These are phyloP conservation scores for Stichopus chloronotus DNA, from an alignment of 35 echinoderm and acorn worm genomes.

Conservation along the genomic window DNA sequence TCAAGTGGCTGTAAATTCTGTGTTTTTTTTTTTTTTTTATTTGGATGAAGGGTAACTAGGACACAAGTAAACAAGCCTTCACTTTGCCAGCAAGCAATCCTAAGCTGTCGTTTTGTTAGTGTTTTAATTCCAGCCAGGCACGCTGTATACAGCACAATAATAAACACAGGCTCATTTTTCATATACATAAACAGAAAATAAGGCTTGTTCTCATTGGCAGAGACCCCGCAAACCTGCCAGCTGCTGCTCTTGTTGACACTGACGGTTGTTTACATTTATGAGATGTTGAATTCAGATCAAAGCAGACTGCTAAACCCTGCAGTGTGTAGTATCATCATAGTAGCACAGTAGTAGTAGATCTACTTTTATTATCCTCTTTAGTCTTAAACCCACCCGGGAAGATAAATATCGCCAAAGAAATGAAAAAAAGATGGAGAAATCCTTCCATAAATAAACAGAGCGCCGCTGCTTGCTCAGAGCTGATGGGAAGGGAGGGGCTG, in stretches of 20 bases:
- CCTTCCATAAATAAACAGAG: conserved; percentile 47
- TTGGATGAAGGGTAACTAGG: conserved; percentile 51
- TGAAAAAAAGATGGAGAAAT: conserved; percentile 38
- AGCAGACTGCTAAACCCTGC: conserved; percentile 7
- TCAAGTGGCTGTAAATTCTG: conserved; percentile 48
- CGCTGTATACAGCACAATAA: conserved; percentile 57
- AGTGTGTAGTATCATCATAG: neutral
- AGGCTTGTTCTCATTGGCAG: conserved; percentile 10
- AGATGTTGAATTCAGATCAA: conserved; percentile 51
- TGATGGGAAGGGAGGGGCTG: conserved; percentile 33
- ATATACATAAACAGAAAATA: conserved; percentile 57
- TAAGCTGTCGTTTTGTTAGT: conserved; percentile 41
- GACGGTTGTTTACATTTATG: conserved; percentile 54
- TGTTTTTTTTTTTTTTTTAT: conserved; percentile 29
- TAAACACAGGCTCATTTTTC: conserved; percentile 54
- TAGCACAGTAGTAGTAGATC: neutral
- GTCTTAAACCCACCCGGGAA: neutral
- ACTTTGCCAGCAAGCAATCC: conserved; percentile 10
- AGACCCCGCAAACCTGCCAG: conserved; percentile 22
- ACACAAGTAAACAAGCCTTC: conserved; percentile 52
- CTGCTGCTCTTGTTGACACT: conserved; percentile 40
- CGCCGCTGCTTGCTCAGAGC: neutral
- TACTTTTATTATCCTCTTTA: conserved; percentile 53
- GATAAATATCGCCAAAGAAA: conserved; percentile 49
- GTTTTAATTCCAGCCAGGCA: conserved; percentile 53